These are phyloP conservation scores for Margarornis squamiger DNA, from an alignment of 2,797 vertebrate genomes.

Conservation along the genomic window DNA sequence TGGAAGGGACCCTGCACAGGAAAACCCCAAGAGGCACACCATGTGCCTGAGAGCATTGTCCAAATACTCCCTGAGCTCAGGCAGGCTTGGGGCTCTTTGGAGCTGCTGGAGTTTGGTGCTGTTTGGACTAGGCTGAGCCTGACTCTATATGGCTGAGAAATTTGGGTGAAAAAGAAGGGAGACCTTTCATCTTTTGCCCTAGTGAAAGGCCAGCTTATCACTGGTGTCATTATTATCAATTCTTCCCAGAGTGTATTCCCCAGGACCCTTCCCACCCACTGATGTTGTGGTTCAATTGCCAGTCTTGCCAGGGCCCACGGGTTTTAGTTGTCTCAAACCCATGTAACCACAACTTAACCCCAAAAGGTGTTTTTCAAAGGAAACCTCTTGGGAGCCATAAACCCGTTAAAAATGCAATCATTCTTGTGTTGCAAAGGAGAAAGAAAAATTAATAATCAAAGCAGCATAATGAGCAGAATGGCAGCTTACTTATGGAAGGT, in stretches of 20 bases:
- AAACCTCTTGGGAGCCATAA: background rate
- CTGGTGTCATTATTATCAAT: background rate
- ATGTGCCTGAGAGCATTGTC: background rate
- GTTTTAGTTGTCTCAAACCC: background rate
- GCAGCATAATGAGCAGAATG: slow-evolving; percentile 57
- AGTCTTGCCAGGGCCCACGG: background rate
- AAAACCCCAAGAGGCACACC: background rate
- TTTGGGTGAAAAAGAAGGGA: background rate
- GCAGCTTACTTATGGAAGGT: slow-evolving; percentile 49
- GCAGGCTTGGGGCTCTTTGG: background rate
- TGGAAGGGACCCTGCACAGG: background rate
- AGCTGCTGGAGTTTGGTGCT: background rate
- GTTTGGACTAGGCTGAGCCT: background rate
- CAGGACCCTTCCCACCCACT: background rate
- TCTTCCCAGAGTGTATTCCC: background rate
- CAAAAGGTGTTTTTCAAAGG: background rate
- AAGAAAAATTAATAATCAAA: slow-evolving; percentile 66
- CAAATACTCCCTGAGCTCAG: background rate
- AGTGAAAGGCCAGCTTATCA: background rate
- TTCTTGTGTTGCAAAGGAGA: slow-evolving; percentile 24
- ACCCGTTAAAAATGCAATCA: slow-evolving; percentile 52
- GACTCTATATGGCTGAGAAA: background rate
- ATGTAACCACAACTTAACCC: background rate
- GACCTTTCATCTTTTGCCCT: background rate
- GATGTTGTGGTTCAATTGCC: background rate